phyloP scores from a whole-genome alignment of 2,797 vertebrate genomes.

The Sebastolobus alascanus region DNA sequence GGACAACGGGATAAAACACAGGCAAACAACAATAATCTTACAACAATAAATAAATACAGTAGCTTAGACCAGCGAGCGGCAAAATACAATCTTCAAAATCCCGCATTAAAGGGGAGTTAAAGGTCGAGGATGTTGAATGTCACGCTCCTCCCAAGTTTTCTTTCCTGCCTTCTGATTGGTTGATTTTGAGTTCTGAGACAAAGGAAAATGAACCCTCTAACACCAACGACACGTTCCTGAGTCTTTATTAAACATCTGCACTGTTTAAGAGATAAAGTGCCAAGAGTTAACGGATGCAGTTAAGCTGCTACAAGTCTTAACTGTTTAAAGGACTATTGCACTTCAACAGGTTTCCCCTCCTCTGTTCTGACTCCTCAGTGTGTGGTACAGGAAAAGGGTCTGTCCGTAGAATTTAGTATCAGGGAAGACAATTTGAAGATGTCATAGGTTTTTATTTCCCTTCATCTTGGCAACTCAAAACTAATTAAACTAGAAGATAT shows the following conservation, averaged over 20 bases:
- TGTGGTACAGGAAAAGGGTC: background rate
- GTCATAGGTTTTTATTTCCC: constrained; percentile 12
- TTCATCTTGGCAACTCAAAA: constrained; percentile 29
- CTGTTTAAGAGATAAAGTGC: constrained; percentile 66
- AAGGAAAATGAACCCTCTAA: constrained; percentile 47
- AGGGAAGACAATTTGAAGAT: constrained; percentile 55
- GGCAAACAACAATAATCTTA: constrained; percentile 39
- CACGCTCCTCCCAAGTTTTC: background rate
- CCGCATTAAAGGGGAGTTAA: constrained; percentile 58
- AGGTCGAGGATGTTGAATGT: constrained; percentile 1
- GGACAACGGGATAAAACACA: constrained; percentile 46
- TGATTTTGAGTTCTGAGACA: constrained; percentile 45
- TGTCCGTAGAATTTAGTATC: background rate
- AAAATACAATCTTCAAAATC: constrained; percentile 61
- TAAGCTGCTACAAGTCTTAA: constrained; percentile 69
- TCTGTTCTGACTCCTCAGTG: background rate
- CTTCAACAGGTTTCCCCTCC: constrained; percentile 14
- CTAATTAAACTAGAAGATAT: background rate
- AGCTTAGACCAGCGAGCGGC: constrained; percentile 67
- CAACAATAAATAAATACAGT: constrained; percentile 75
- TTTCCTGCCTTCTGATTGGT: constrained; percentile 25
- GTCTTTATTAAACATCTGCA: constrained; percentile 65
- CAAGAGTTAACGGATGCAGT: constrained; percentile 18
- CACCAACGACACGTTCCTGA: constrained; percentile 70
- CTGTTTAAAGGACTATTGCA: constrained; percentile 74